Evolutionary conservation across 2,113 vertebrate species (phyloP), one percentile per base, ranked within the genome.

Genomic region (Planiliza haematocheilus): DNA sequence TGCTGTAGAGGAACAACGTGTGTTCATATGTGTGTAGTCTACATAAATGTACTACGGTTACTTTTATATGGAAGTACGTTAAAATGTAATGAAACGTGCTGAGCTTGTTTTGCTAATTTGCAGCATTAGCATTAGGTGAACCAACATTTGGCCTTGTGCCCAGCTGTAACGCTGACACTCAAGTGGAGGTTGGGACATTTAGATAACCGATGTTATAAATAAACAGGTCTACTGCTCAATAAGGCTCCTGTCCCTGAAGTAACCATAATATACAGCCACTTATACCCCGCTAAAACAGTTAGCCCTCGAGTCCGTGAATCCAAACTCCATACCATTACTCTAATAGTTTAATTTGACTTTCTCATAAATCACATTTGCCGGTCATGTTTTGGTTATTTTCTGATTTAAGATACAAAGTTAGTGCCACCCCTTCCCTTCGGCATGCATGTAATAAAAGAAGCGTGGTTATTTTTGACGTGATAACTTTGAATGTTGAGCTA

Each of bases 71-170:
- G 10, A 49, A 4, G 4, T 3, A 46, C 37, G 20, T 36, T 11
- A 4, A 18, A 6, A 42, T 2, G 30, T 34, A 16, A 18, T 0
- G 3, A n/a, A 3, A 12, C 1, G n/a, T 10, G 49, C 16, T 18
- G 30, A 12, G 30, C 3, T 17, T 45, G 38, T 53, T 21, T 42
- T 57, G 74, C 56, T 84, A 77, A 74, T 42, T 61, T 76, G 50
- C 14, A 52, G 18, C 18, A 13, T 59, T 65, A 18, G 59, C 51
- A 42, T 10, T 13, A 59, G 66, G 30, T 56, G 14, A 8, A 14
- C 48, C 7, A 21, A 2, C 39, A 13, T 45, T 24, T 75, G 49
- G 39, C 48, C 39, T 59, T 20, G n/a, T 58, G 8, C 53, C 36
- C 13, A n/a, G 56, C 14, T 56, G 39, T 13, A 10, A 67, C 3